Conservation (phyloP, 2,888 invertebrate species). For the Eupelmus urozonus region DNA sequence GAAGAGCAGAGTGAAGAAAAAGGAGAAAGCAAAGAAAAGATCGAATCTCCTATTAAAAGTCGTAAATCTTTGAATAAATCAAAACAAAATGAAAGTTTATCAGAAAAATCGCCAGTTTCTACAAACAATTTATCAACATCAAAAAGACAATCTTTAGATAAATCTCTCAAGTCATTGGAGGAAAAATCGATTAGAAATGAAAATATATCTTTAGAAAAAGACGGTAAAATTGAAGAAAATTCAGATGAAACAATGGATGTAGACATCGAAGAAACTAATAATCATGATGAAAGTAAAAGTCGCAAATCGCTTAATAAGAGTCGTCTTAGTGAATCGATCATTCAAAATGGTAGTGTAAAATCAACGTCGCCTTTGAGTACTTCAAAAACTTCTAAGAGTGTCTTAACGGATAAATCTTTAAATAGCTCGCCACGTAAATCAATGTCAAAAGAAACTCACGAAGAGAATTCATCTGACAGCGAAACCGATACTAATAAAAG, state of each 20-base stretch:
- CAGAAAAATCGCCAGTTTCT: not conserved
- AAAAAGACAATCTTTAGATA: slow-evolving; percentile 14
- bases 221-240: slow-evolving; percentile 34
- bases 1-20: not conserved
- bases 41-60: slow-evolving; percentile 13
- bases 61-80: slow-evolving; percentile 23
- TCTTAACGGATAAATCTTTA: slow-evolving; percentile 22
- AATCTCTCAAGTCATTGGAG: too few relatives aligned
- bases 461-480: not conserved
- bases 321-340: not conserved
- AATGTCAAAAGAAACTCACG: slow-evolving; percentile 8
- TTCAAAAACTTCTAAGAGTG: slow-evolving; percentile 21
- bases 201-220: too few relatives aligned
- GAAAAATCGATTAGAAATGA: too few relatives aligned
- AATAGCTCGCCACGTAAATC: slow-evolving; percentile 16
- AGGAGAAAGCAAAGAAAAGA: too few relatives aligned
- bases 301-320: slow-evolving; percentile 1
- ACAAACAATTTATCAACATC: slow-evolving; percentile 6
- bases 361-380: slow-evolving; percentile 30
- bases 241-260: slow-evolving; percentile 47
- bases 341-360: slow-evolving; percentile 22
- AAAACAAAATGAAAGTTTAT: not conserved
- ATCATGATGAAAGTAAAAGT: slow-evolving; percentile 33
- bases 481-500: slow-evolving; percentile 5
- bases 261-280: slow-evolving; percentile 19